phyloP scores from a whole-genome alignment of 2,888 invertebrate species.

The Drosophila testacea region DNA sequence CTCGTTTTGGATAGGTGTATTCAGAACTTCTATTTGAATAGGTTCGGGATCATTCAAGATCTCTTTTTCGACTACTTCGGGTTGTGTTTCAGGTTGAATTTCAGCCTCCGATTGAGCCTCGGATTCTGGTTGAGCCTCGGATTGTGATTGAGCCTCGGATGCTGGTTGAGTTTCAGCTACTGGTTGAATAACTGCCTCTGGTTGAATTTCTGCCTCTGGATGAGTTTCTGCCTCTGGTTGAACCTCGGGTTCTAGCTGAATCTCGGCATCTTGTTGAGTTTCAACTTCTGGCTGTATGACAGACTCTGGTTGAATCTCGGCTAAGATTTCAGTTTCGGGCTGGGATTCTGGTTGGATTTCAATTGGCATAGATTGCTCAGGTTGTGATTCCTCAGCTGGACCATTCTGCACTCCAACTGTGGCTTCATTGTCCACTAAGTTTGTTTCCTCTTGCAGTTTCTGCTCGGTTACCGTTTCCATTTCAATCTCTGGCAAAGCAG shows the following conservation, averaged over 20 bases:
- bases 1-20: not conserved
- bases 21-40: not conserved
- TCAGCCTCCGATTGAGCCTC: conserved; percentile 6
- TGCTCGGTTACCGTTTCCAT: conserved; percentile 36
- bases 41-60: conserved; percentile 1
- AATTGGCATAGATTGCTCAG: not conserved
- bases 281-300: not conserved
- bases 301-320: not conserved
- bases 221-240: not conserved
- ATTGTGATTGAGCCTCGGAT: conserved; percentile 1
- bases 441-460: conserved; percentile 12
- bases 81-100: conserved; percentile 1
- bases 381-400: not conserved
- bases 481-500: conserved; percentile 16
- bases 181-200: not conserved
- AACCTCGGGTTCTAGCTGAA: conserved; percentile 1
- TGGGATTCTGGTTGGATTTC: conserved; percentile 4
- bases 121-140: not conserved
- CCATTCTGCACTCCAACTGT: not conserved
- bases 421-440: conserved; percentile 8
- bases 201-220: not conserved
- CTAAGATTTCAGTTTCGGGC: not conserved
- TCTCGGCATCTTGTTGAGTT: conserved; percentile 11
- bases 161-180: conserved; percentile 4
- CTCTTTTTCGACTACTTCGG: conserved; percentile 1